A percentile compares a stretch with the other conserved stretches of the same genome.
Conservation (phyloP, 2,888 invertebrate genomes). For the Lingula anatina region DNA sequence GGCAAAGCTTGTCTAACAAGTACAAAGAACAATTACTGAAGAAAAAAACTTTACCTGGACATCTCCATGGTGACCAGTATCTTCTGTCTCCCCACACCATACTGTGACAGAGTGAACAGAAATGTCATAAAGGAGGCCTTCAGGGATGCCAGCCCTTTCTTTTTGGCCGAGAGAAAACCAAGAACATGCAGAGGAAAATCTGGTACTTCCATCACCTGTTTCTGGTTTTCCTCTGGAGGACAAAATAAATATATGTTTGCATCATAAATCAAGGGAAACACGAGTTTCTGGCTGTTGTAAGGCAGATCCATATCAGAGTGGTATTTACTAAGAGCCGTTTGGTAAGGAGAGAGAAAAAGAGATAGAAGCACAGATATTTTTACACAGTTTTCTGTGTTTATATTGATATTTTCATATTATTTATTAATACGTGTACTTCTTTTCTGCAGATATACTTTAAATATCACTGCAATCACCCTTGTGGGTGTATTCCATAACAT, state of each 20-base stretch:
- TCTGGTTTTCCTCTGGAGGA: conserved; percentile 21
- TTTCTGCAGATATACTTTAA: too few relatives aligned
- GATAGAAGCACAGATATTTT: background rate
- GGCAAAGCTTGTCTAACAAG: too few relatives aligned
- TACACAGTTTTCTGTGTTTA: background rate
- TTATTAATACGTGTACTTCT: too few relatives aligned
- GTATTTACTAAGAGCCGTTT: too few relatives aligned
- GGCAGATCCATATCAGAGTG: too few relatives aligned
- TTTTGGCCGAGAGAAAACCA: conserved; percentile 23
- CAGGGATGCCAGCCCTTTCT: conserved; percentile 24
- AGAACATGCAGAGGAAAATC: conserved; percentile 21
- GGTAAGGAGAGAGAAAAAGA: background rate
- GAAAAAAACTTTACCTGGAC: conserved; percentile 23
- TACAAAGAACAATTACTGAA: too few relatives aligned
- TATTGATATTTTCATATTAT: background rate
- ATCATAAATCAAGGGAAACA: too few relatives aligned
- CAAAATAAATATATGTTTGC: background rate
- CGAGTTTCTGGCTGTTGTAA: too few relatives aligned
- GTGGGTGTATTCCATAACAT: too few relatives aligned
- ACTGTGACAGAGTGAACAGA: conserved; percentile 27
- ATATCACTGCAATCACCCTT: too few relatives aligned
- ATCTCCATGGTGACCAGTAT: conserved; percentile 26
- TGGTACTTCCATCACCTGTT: conserved; percentile 16
- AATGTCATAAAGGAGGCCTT: conserved; percentile 23
- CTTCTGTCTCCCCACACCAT: conserved; percentile 21